phyloP scores from a whole-genome alignment of 2,113 vertebrate species.

The Takifugu bimaculatus region DNA sequence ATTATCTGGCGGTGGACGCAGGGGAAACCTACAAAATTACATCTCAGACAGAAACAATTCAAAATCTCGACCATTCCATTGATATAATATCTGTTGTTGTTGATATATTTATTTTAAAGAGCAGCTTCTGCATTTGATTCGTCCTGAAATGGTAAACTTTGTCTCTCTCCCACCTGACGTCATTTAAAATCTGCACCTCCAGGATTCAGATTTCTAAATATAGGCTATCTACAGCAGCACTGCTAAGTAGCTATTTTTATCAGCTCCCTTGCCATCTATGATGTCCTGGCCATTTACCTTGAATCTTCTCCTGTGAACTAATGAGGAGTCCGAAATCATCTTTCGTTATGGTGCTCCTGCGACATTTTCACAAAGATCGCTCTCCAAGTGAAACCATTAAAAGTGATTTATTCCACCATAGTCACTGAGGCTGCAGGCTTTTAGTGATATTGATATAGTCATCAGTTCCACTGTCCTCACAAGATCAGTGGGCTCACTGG shows the following conservation, averaged over 20 bases:
- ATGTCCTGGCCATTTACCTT: conserved; percentile 3
- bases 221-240: conserved; percentile 10
- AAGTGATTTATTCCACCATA: conserved; percentile 1
- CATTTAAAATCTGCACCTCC: conserved; percentile 17
- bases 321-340: conserved; percentile 3
- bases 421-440: not conserved
- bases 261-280: conserved; percentile 3
- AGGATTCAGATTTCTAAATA: conserved; percentile 7
- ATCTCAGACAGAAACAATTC: no score
- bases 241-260: conserved; percentile 8
- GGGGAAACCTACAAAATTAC: no score
- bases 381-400: not conserved
- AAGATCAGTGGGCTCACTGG: not conserved
- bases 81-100: no score
- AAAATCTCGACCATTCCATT: no score
- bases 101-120: no score
- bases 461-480: conserved; percentile 3
- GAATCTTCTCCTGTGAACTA: conserved; percentile 3
- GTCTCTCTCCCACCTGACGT: conserved; percentile 13
- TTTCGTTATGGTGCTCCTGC: no score
- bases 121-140: no score
- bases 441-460: not conserved
- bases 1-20: no score
- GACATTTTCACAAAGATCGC: no score
- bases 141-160: not conserved